phyloP scores from a whole-genome alignment of 2,888 invertebrate genomes.

The Melanophora roralis region DNA sequence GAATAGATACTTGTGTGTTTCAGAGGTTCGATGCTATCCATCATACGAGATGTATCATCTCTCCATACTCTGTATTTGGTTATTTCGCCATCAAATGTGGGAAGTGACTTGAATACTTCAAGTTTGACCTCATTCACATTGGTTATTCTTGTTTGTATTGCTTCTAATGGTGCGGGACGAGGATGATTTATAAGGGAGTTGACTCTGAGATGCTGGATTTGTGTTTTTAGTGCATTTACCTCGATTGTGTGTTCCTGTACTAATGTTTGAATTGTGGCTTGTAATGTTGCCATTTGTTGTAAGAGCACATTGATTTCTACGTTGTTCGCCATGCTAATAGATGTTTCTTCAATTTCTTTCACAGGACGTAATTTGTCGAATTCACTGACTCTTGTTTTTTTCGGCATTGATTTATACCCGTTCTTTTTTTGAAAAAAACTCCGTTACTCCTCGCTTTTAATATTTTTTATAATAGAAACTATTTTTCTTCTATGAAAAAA shows the following conservation, averaged over 20 bases:
- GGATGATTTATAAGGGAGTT: too few relatives aligned
- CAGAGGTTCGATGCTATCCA: not conserved
- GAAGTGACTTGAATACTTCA: not conserved
- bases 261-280: not conserved
- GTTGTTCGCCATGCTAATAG: not conserved
- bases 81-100: not conserved
- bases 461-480: too few relatives aligned
- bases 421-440: too few relatives aligned
- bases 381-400: not conserved
- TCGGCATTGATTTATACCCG: too few relatives aligned
- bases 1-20: not conserved
- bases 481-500: too few relatives aligned
- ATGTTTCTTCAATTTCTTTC: not conserved
- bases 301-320: not conserved
- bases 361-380: not conserved
- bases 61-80: conserved; percentile 1
- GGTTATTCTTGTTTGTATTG: conserved; percentile 1
- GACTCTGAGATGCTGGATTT: not conserved
- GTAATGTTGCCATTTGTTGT: conserved; percentile 13
- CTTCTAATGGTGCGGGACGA: not conserved
- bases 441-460: too few relatives aligned
- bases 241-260: not conserved
- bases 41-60: conserved; percentile 4
- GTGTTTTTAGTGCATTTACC: not conserved
- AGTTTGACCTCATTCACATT: conserved; percentile 9